Evolutionary conservation across 2,797 vertebrate species (phyloP).

Genomic region (Acanthis flammea): DNA sequence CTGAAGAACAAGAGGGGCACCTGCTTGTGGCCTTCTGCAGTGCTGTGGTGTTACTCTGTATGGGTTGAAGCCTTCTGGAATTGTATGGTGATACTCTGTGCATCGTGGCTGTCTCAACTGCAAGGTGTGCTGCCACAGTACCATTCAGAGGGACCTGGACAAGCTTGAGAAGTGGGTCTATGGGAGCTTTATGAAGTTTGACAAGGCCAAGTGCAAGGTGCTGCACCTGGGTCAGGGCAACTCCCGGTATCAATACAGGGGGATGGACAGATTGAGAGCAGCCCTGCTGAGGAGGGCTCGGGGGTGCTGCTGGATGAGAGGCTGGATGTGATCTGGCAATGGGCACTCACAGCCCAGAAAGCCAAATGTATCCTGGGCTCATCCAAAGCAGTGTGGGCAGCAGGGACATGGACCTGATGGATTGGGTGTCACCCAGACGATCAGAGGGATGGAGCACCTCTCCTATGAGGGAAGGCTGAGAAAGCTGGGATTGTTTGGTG

Average conservation of each 20-base stretch:
- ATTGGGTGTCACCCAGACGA: accelerated
- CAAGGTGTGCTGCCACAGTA: neutral
- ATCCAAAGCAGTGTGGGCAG: accelerated
- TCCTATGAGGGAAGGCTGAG: neutral
- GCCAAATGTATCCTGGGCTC: accelerated
- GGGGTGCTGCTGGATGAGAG: accelerated
- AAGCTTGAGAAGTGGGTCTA: neutral
- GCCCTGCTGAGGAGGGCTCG: accelerated
- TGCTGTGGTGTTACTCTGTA: neutral
- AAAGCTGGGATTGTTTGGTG: accelerated
- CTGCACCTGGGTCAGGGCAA: neutral
- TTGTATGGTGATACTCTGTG: too few relatives aligned
- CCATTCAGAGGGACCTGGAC: neutral
- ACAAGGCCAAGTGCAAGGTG: neutral
- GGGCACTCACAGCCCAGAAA: neutral
- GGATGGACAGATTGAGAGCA: accelerated
- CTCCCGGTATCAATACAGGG: accelerated
- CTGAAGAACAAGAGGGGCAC: accelerated
- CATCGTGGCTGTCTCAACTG: accelerated
- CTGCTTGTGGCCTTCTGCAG: accelerated
- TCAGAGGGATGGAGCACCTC: neutral
- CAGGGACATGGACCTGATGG: neutral
- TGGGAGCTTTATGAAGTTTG: neutral
- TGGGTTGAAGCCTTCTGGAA: neutral
- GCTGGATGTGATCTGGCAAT: accelerated